Conservation (phyloP, 2,888 invertebrate genomes). For the Cantharis nigra region DNA sequence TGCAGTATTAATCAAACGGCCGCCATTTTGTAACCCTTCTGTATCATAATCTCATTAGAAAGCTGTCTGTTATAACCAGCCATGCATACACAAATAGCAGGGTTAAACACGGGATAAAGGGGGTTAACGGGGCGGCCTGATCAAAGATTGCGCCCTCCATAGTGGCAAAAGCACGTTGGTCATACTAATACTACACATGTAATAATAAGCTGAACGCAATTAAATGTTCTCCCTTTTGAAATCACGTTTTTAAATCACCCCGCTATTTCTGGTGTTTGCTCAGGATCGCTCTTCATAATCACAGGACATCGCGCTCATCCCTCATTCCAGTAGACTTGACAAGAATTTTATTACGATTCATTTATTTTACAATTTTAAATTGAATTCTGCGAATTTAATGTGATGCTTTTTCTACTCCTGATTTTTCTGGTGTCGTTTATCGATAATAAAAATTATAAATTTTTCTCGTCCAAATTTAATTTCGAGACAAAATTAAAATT, state of each 20-base stretch:
- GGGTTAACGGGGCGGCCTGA: slow-evolving; percentile 42
- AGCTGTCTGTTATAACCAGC: slow-evolving; percentile 54
- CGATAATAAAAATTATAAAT: slow-evolving; percentile 28
- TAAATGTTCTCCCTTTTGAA: slow-evolving; percentile 49
- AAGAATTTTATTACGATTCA: slow-evolving; percentile 51
- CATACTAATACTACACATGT: slow-evolving; percentile 39
- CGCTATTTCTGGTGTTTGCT: slow-evolving; percentile 44
- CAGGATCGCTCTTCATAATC: slow-evolving; percentile 48
- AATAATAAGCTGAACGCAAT: slow-evolving; percentile 48
- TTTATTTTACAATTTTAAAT: slow-evolving; percentile 46
- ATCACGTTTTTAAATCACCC: slow-evolving; percentile 50
- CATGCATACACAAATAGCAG: slow-evolving; percentile 50
- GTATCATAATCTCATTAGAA: slow-evolving; percentile 58
- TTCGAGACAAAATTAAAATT: slow-evolving; percentile 4
- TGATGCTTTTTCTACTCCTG: slow-evolving; percentile 1
- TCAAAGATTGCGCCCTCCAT: slow-evolving; percentile 41
- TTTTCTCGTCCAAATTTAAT: slow-evolving; percentile 7
- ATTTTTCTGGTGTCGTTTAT: slow-evolving; percentile 38
- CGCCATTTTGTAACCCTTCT: slow-evolving; percentile 56
- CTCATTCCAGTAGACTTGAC: slow-evolving; percentile 49
- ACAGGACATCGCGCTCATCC: slow-evolving; percentile 40
- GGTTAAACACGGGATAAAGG: slow-evolving; percentile 40
- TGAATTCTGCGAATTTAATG: slow-evolving; percentile 50
- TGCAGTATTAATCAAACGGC: slow-evolving; percentile 43
- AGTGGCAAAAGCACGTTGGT: slow-evolving; percentile 34